phyloP scores from a whole-genome alignment of 2,888 invertebrate genomes.

The Eilema sororculum region DNA sequence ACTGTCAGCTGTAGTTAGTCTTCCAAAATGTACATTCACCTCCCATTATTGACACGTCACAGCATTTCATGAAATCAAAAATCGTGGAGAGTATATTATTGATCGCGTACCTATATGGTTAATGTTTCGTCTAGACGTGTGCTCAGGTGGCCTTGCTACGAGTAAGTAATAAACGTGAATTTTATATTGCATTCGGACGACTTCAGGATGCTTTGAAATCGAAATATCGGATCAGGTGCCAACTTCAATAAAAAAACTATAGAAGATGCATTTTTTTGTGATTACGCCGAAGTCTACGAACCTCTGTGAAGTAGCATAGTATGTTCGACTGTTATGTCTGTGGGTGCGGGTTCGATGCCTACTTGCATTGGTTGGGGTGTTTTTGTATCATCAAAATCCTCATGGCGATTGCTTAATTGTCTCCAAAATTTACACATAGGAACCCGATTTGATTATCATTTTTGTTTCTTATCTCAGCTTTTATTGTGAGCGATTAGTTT shows the following conservation, averaged over 20 bases:
- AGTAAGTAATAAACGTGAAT: slow-evolving; percentile 45
- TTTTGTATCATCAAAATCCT: too few species aligned
- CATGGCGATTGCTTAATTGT: too few species aligned
- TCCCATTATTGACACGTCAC: neutral
- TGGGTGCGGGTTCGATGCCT: too few species aligned
- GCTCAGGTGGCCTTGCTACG: slow-evolving; percentile 58
- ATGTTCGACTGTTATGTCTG: too few species aligned
- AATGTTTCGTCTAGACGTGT: slow-evolving; percentile 43
- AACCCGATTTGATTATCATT: too few species aligned
- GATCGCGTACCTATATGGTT: slow-evolving; percentile 1
- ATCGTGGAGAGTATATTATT: neutral
- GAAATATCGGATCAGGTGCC: neutral
- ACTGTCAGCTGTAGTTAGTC: too few species aligned
- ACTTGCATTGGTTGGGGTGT: too few species aligned
- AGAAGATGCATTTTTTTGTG: neutral
- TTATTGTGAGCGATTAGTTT: too few species aligned
- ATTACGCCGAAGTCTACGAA: neutral
- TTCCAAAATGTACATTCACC: neutral
- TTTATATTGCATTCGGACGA: slow-evolving; percentile 33
- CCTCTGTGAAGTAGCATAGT: too few species aligned
- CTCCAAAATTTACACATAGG: too few species aligned
- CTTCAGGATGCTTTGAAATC: neutral
- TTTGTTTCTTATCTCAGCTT: too few species aligned
- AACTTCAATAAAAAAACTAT: neutral
- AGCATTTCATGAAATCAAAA: neutral